Conservation (phyloP, 1,140 invertebrate species). For the Caenorhabditis remanei region DNA sequence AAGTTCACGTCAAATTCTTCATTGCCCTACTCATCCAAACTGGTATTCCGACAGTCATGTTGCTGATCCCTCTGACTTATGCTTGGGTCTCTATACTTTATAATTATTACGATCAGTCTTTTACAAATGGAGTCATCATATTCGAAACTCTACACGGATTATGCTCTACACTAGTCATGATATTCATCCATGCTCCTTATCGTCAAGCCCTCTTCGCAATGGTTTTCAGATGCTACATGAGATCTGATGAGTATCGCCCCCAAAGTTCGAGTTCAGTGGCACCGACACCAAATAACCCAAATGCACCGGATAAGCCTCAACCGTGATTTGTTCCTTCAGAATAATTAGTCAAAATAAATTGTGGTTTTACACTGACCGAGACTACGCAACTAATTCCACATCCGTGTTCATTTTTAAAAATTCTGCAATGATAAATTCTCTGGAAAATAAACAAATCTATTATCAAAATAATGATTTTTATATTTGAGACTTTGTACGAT, state of each 20-base stretch:
- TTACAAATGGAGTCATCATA: neutral
- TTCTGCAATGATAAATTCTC: too few relatives aligned
- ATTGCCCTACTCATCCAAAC: neutral
- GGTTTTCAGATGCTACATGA: too few relatives aligned
- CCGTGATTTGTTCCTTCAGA: too few relatives aligned
- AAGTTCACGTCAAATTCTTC: neutral
- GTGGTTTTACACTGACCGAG: too few relatives aligned
- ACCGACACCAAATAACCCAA: too few relatives aligned
- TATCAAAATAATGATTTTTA: neutral
- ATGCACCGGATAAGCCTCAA: too few relatives aligned
- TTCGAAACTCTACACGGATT: neutral
- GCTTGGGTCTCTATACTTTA: neutral
- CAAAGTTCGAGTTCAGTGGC: too few relatives aligned
- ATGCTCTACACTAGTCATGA: neutral
- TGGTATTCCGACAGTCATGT: neutral
- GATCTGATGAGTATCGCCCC: too few relatives aligned
- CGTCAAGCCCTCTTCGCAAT: neutral
- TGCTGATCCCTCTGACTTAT: neutral
- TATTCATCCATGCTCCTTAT: neutral
- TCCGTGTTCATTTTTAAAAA: too few relatives aligned
- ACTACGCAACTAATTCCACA: too few relatives aligned
- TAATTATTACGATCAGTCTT: neutral
- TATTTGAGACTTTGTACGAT: neutral
- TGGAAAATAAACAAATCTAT: too few relatives aligned
- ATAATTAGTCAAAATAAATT: too few relatives aligned